Base-by-base conservation (phyloP, 2,113 vertebrate species). In the Miniopterus natalensis region DNA sequence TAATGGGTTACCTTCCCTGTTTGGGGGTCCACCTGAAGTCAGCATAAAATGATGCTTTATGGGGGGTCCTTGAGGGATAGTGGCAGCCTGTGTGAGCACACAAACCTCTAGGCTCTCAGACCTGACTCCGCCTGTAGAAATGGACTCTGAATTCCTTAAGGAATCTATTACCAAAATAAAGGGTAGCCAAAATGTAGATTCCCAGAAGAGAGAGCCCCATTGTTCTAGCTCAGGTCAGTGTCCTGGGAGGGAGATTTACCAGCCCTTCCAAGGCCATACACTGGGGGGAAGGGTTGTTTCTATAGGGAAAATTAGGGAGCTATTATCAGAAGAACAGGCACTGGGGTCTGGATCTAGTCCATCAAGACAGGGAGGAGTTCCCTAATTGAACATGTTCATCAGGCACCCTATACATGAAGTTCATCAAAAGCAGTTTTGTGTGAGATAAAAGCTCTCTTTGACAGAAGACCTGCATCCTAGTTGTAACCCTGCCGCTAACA, bases 331-430 rank as follows among this genome's bases (percentile, higher is more conserved):
- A 29, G 8, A 63, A 15, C 31, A 31, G 40, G 74, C 9, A 20
- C 13, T 45, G n/a, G 14, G 49, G 49, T 4, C n/a, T 59, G 61
- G 2, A 7, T 84, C 23, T 78, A 18, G 18, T 55, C 29, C 40
- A 14, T 17, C 10, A 79, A 40, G 23, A 75, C 4, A 61, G 74
- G 21, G 23, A 15, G 73, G 61, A 40, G 1, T 57, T 55, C 29
- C 49, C 25, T 31, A 10, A 57, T 11, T 47, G 42, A 53, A 15
- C 10, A 5, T 1, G 4, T 49, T 65, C 25, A 27, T 29, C 42
- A 70, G 36, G 27, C 1, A 1, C 9, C 61, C 23, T 14, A 3
- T 15, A 10, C 4, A 11, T 0, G 21, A 3, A n/a, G 18, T 25
- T 80, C 11, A 20, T 45, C 65, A 47, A 29, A 68, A 36, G 17